Evolutionary conservation across 2,888 invertebrate species (phyloP), one percentile per base, ranked within the genome.

Genomic region (Xestoiulus laeticollis): DNA sequence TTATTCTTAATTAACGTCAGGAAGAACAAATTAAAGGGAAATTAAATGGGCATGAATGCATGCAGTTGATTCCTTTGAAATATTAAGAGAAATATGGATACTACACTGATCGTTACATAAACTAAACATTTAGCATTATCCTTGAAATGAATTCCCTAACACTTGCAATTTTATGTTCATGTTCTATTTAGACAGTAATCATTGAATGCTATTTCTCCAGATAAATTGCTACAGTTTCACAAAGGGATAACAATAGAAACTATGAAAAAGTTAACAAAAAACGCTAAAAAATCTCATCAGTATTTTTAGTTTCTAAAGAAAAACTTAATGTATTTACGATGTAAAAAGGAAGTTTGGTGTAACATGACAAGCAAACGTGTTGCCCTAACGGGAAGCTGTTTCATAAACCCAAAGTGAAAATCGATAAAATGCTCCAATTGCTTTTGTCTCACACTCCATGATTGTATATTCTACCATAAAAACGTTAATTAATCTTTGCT

Each of bases 401-500:
- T 78, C 78, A 14, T 78, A 78, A 30, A 14, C 30, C 30, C 16
- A 78, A 78, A 78, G 78, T 78, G 78, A 78, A 78, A 78, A 78
- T 78, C 78, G 78, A 78, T 78, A 78, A 78, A 78, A 78, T 78
- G 30, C 78, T 78, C 30, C 78, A 78, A 12, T 26, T 30, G 78
- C 78, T 78, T 78, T 78, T 78, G 78, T 78, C 26, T 78, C 78
- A 78, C 78, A 78, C 78, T 78, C 78, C 26, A 78, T 78, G 78
- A 78, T 78, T 78, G 78, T 78, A 78, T 78, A 78, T 78, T 78
- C 78, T 30, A 78, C 78, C 68, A 78, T 78, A 78, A 78, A 78
- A 78, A 78, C 78, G 78, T 78, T 78, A 78, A 78, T 78, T 78
- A 78, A 78, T 78, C 78, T 78, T 78, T 30, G 78, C 78, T 78